These are phyloP conservation scores for Sitobion miscanthi DNA, from an alignment of 1,140 invertebrate genomes.

Conservation along the genomic window DNA sequence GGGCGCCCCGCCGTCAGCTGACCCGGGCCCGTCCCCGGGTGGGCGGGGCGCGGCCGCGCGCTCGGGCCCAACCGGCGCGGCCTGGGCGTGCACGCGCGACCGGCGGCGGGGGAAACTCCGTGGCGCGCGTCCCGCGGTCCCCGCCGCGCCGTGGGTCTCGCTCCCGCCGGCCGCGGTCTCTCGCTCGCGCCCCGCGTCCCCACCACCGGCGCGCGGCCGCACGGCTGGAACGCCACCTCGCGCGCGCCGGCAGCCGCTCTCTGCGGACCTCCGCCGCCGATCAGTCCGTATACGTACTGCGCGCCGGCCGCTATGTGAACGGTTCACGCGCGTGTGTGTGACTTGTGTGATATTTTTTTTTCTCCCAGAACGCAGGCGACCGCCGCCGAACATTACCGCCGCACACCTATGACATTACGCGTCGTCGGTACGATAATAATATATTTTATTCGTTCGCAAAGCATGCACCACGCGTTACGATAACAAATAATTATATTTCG, in stretches of 20 bases:
- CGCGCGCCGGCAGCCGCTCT: slow-evolving; percentile 69
- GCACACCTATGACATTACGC: neutral
- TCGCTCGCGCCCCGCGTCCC: slow-evolving; percentile 54
- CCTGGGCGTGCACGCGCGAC: slow-evolving; percentile 1
- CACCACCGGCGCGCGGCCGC: too few species aligned
- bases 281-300: slow-evolving; percentile 70
- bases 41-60: slow-evolving; percentile 28
- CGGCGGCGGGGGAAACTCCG: slow-evolving; percentile 51
- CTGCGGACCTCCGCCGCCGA: slow-evolving; percentile 77
- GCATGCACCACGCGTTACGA: neutral
- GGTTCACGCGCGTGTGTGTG: slow-evolving; percentile 52
- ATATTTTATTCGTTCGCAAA: neutral
- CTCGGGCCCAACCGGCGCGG: slow-evolving; percentile 25
- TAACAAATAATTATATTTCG: neutral
- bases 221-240: slow-evolving; percentile 73
- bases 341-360: slow-evolving; percentile 54
- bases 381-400: neutral
- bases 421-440: neutral
- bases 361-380: neutral
- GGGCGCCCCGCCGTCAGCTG: slow-evolving; percentile 50
- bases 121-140: slow-evolving; percentile 43
- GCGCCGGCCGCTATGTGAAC: slow-evolving; percentile 75
- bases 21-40: slow-evolving; percentile 54
- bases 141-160: slow-evolving; percentile 41
- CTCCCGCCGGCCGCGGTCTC: slow-evolving; percentile 75